Evolutionary conservation across 2,888 invertebrate species (phyloP), one percentile per base, ranked within the genome.

Genomic region (Steromphala cineraria): DNA sequence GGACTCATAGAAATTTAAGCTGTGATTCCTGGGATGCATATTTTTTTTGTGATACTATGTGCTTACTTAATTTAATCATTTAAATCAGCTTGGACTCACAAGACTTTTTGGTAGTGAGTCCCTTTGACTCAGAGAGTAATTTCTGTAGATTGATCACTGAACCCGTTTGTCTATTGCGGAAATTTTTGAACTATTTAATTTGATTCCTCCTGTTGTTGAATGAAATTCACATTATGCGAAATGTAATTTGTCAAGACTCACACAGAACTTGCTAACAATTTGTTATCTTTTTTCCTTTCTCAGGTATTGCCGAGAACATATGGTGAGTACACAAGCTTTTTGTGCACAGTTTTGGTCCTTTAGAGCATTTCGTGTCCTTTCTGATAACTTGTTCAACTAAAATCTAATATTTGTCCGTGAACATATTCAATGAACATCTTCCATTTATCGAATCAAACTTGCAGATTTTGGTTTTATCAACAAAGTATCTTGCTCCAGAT

Each of bases 291-390:
- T 83, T 87, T 82, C 84, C 84, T 83, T 80, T 86, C 86, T 81
- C 87, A 91, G 89, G 89, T 90, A 80, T 85, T 90, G 82, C 89
- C 90, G 75, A 87, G 91, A 80, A 85, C 89, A 36, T 90, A 88
- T 88, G 91, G 91, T 91, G 85, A 90, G 91, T 89, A 81, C 78
- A 10, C 5, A 5, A 76, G 2, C 5, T 31, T 3, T 15, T 31
- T 10, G 17, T 76, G 56, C 53, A 53, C 53, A 75, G 19, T 75
- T 21, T 24, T 52, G 24, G 24, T 15, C 28, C 24, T 62, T 62
- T 62, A 62, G 28, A 19, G 36, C 36, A 36, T 15, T 71, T 36
- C 36, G 36, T 71, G 71, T 71, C 36, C 71, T 36, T 46, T 67
- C 36, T 71, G 31, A 71, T 71, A 40, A 40, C 28, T 71, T 31